Evolutionary conservation across 2,888 invertebrate species (phyloP), one percentile per base, ranked within the genome.

Genomic region (Sesamia inferens): DNA sequence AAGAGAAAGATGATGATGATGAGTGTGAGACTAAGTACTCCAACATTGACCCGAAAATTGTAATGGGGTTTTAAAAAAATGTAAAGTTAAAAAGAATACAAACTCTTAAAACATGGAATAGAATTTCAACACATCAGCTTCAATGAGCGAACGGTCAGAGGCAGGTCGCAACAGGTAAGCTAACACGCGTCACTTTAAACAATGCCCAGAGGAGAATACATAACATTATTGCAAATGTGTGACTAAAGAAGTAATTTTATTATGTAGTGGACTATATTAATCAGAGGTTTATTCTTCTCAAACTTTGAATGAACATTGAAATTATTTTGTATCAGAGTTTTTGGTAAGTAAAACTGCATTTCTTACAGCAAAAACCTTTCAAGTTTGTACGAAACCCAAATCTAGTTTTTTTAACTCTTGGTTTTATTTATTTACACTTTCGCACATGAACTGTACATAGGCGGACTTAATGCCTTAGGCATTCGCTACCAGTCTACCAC

Each of bases 181-280:
- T 51, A 44, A 65, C 63, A 70, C 24, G 64, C 61, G 78, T 73
- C 73, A 74, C 63, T 67, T 70, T 44, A 72, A 87, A 87, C 84
- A 88, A 87, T 85, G 76, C 76, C 74, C 75, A 77, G 61, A 62
- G 58, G 72, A 76, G 81, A 86, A 87, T 82, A 88, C 85, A 87
- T 65, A 39, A 39, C 7, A 39, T 39, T 39, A 62, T 63, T 67
- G 74, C 70, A 68, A 77, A 81, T 79, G 76, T 84, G 83, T 84
- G 82, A 86, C 76, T 77, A 78, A 79, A 78, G 66, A 74, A 81
- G 69, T 82, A 85, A 85, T 87, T 81, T 69, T 85, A 82, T 84
- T 83, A 81, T 66, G 42, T 66, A 62, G 66, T 19, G 65, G 76
- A 66, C 68, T 74, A 59, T 71, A 81, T 79, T 82, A 82, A 82